Evolutionary conservation across 2,888 invertebrate genomes (phyloP), one percentile per base, ranked within the genome.

Genomic region (Leptarthrus brevirostris): DNA sequence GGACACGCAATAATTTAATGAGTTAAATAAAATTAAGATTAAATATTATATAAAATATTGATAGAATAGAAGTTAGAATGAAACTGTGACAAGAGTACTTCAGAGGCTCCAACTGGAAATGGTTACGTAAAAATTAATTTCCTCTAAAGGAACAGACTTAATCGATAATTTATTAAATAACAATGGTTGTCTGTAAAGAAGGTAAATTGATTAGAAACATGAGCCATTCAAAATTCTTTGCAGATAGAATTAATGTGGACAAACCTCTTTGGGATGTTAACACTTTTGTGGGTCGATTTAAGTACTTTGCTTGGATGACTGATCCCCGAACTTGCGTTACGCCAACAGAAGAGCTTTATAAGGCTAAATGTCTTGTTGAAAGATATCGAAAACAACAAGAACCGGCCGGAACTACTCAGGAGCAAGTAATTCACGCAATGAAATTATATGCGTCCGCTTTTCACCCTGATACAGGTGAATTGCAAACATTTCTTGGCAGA

Each of bases 391-490:
- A 86, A 77, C 91, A 91, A 5, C 86, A 87, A 74, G 92, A 92
- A 80, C 91, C 93, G 8, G 81, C 86, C 10, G 90, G 88, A 12
- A 91, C 92, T 0, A 90, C 89, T 1, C 81, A 85, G 40, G 89
- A 92, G n/a, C 89, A 95, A 81, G 83, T 95, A 2, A 87, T 93
- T 76, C 89, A 90, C 80, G 94, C 95, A 0, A 94, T 93, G 85
- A 93, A 94, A 82, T 84, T 95, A 12, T 95, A 93, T 80, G 93
- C 93, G 81, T 94, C 95, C 6, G 94, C 96, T 0, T 96, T 96
- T 84, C 96, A 96, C 85, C 96, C 96, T 0, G 96, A 96, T 83
- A 91, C 93, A 72, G 95, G 94, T 0, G 95, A 96, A 77, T 87
- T 92, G 78, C 95, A 95, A 86, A 96, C 95, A 88, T 92, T 95